Base-by-base conservation (phyloP, 2,113 vertebrate species). In the Podarcis cretensis region DNA sequence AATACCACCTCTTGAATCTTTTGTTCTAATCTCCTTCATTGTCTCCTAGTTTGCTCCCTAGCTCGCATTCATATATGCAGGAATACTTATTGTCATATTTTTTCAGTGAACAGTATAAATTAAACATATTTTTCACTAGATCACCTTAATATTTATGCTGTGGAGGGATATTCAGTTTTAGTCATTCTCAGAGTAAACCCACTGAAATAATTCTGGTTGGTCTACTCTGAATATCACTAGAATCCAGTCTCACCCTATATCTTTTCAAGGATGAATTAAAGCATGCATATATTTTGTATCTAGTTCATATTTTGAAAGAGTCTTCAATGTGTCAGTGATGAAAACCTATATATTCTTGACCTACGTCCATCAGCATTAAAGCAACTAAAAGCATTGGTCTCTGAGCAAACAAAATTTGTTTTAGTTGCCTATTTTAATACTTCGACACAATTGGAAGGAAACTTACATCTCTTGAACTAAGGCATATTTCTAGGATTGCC, bases 401-500 rank as follows among this genome's bases (percentile, higher is more conserved):
- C 40, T 89, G 40, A 88, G 83, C 40, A 82, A 93, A 85, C 83
- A 5, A 87, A 88, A 25, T 13, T 66, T 25, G 10, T 37, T 90
- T 90, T 74, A 83, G 5, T 21, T 82, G 71, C 48, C 3, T 9
- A 63, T 88, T 20, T 0, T 86, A 88, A 8, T 78, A 57, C 35
- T 90, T 90, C 68, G 30, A 1, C 89, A n/a, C 0, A 0, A 81
- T 4, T 68, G 69, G 40, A 40, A 80, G 12, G 90, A 80, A 76
- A 30, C 14, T 4, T 3, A 63, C 66, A 14, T 2, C 23, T 57
- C 3, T 75, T 4, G 54, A 25, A 66, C 81, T 23, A 68, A 87
- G 14, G 3, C 8, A 3, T 0, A 1, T 0, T 12, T 5, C 71
- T 25, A 68, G 6, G 40, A 59, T 43, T 37, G 16, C 5, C 59